Evolutionary conservation across 2,888 invertebrate genomes (phyloP).

Genomic region (Melipona bicolor): DNA sequence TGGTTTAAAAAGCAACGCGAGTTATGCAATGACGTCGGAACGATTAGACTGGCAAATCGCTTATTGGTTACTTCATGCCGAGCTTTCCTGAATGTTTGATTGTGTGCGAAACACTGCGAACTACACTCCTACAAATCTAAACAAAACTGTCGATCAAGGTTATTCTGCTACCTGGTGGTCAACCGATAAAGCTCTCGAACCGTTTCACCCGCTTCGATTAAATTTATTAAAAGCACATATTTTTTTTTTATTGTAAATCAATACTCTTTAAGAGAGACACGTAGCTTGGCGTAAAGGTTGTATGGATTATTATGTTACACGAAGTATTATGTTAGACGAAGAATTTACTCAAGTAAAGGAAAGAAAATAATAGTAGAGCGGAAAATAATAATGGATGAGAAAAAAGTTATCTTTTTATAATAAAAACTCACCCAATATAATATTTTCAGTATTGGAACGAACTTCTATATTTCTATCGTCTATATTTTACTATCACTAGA

Average conservation of each 20-base stretch:
- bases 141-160: slow-evolving; percentile 51
- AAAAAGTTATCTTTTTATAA: neutral
- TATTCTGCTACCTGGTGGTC: slow-evolving; percentile 44
- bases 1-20: slow-evolving; percentile 68
- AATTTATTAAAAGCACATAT: slow-evolving; percentile 53
- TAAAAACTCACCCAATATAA: slow-evolving; percentile 9
- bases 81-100: slow-evolving; percentile 34
- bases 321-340: neutral
- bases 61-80: slow-evolving; percentile 63
- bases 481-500: neutral
- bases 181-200: slow-evolving; percentile 40
- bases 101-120: slow-evolving; percentile 24
- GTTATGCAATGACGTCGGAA: slow-evolving; percentile 72
- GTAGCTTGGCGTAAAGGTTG: slow-evolving; percentile 15
- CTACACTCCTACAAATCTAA: slow-evolving; percentile 46
- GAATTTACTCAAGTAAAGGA: neutral
- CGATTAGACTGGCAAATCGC: slow-evolving; percentile 75
- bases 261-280: slow-evolving; percentile 35
- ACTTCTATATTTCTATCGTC: too few relatives aligned
- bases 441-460: neutral
- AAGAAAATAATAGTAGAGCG: neutral
- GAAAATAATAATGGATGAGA: neutral
- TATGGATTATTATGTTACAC: slow-evolving; percentile 6
- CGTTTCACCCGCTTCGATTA: slow-evolving; percentile 54
- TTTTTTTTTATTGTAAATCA: slow-evolving; percentile 56